Evolutionary conservation across 2,113 vertebrate genomes (phyloP).

Genomic region (Aspidoscelis tigris): DNA sequence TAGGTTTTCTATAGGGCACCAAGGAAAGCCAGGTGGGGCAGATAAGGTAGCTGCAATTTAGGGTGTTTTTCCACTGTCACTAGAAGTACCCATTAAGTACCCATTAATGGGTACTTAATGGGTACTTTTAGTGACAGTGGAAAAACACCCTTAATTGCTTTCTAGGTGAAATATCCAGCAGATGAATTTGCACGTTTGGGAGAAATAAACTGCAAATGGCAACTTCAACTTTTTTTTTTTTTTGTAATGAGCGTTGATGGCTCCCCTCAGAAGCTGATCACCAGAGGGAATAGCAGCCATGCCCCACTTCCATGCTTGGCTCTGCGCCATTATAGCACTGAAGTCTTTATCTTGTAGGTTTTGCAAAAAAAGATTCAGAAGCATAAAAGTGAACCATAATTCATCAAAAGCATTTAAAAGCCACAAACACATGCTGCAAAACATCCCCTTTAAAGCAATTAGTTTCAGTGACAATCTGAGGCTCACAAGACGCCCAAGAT

Average conservation of each 20-base stretch:
- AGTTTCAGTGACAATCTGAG: slow-evolving; percentile 38
- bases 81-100: too few species aligned
- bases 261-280: slow-evolving; percentile 24
- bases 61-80: too few species aligned
- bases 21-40: too few species aligned
- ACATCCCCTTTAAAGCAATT: slow-evolving; percentile 60
- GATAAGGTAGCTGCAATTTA: not conserved
- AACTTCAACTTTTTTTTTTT: slow-evolving; percentile 27
- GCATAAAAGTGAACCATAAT: slow-evolving; percentile 14
- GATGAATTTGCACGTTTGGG: not conserved
- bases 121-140: too few species aligned
- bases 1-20: too few species aligned
- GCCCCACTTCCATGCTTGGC: not conserved
- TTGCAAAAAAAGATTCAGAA: not conserved
- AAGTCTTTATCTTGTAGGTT: not conserved
- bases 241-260: not conserved
- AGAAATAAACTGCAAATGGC: slow-evolving; percentile 54
- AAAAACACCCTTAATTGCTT: not conserved
- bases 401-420: slow-evolving; percentile 50
- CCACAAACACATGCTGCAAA: slow-evolving; percentile 1
- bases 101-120: too few species aligned
- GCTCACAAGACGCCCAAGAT: slow-evolving; percentile 2
- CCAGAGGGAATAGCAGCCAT: not conserved
- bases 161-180: not conserved
- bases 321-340: accelerated